These are phyloP conservation scores for Drosophila suboccidentalis DNA, from an alignment of 2,888 invertebrate species.

Conservation along the genomic window DNA sequence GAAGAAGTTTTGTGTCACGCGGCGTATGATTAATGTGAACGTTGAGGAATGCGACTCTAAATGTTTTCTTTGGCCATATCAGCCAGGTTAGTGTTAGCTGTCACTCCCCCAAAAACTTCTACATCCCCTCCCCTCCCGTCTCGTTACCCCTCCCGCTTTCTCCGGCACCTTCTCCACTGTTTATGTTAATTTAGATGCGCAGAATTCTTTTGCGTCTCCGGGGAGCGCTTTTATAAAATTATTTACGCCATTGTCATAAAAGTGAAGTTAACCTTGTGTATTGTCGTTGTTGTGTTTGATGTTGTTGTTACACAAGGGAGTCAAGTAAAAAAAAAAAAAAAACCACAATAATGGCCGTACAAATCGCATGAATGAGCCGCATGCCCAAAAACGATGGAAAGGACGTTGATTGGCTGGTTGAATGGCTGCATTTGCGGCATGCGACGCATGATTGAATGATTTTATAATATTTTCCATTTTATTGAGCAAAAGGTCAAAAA, in stretches of 20 bases:
- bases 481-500: conserved; percentile 61
- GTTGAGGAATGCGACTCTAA: not conserved
- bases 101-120: not conserved
- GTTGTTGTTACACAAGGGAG: conserved; percentile 24
- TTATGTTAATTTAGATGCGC: conserved; percentile 54
- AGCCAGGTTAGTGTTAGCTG: conserved; percentile 1
- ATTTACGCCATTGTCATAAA: conserved; percentile 72
- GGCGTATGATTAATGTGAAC: conserved; percentile 32
- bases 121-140: too few relatives aligned
- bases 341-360: conserved; percentile 43
- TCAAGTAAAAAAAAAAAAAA: conserved; percentile 2
- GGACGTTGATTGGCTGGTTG: conserved; percentile 13
- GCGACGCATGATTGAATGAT: conserved; percentile 71
- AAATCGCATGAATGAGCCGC: conserved; percentile 68
- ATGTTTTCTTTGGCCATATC: not conserved
- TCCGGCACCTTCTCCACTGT: not conserved
- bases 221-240: conserved; percentile 69
- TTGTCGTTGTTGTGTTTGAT: conserved; percentile 25
- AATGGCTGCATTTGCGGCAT: conserved; percentile 41
- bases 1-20: conserved; percentile 22
- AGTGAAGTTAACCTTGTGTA: conserved; percentile 53
- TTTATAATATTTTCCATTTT: conserved; percentile 72
- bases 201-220: conserved; percentile 31
- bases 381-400: conserved; percentile 15
- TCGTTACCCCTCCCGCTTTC: too few relatives aligned